A percentile compares a stretch with the other conserved stretches of the same genome.
Evolutionary conservation across 2,888 invertebrate genomes (phyloP).

Genomic region (Palloptera scutellata): DNA sequence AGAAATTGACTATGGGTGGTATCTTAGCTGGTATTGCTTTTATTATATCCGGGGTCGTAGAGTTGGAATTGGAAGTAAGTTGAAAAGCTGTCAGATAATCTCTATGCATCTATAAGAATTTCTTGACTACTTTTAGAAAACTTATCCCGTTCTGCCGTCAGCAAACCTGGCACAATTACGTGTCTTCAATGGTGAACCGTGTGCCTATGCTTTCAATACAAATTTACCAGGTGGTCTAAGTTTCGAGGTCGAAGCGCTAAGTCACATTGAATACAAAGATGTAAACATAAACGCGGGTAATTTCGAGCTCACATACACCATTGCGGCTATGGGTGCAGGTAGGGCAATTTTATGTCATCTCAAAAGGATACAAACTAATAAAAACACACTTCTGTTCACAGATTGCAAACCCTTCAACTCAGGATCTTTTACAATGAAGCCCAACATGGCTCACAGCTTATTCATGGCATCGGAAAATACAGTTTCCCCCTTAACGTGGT

Average conservation of each 20-base stretch:
- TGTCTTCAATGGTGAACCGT: conserved; percentile 73
- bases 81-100: background rate
- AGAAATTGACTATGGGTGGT: conserved; percentile 89
- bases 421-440: conserved; percentile 29
- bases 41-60: conserved; percentile 85
- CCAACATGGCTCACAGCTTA: conserved; percentile 49
- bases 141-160: conserved; percentile 71
- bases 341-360: conserved; percentile 12
- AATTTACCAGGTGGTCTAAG: conserved; percentile 38
- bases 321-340: conserved; percentile 24
- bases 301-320: conserved; percentile 30
- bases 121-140: conserved; percentile 63
- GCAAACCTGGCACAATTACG: conserved; percentile 72
- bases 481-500: conserved; percentile 33
- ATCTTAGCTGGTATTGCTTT: conserved; percentile 86
- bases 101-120: background rate
- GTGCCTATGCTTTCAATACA: conserved; percentile 55
- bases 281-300: conserved; percentile 38
- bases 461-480: conserved; percentile 47
- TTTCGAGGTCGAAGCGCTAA: conserved; percentile 43
- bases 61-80: conserved; percentile 75
- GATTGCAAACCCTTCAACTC: conserved; percentile 3
- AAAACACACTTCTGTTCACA: background rate
- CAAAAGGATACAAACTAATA: background rate
- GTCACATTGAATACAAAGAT: conserved; percentile 48